Base-by-base conservation (phyloP, 2,888 invertebrate species). In the Cabera pusaria region DNA sequence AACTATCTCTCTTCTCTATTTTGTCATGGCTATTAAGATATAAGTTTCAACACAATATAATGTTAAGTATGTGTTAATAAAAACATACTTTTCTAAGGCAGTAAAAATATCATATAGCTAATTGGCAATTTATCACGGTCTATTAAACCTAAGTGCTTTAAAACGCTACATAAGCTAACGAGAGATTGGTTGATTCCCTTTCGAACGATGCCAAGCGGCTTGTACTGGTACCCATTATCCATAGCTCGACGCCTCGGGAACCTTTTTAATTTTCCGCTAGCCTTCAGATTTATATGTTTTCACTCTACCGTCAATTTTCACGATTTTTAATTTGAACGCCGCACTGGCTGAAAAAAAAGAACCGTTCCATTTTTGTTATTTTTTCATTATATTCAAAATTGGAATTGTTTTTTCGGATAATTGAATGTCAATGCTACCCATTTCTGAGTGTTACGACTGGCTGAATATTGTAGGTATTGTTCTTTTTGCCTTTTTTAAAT, bases 191-290 rank as follows among this genome's bases (percentile, higher is more conserved):
- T 64, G 65, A 67, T 58, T 60, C 59, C 55, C 44, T 59, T 64
- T 68, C 54, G 55, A 59, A 56, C 31, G 29, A 55, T 60, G 60
- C 56, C 59, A 59, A 64, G 57, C 56, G 64, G 56, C 49, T 44
- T 44, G 52, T n/a, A n/a, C n/a, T n/a, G n/a, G n/a, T n/a, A n/a
- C n/a, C n/a, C n/a, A n/a, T n/a, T n/a, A n/a, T 14, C 49, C 56
- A 49, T 33, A 38, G 38, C 44, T 49, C 42, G 39, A 59, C 70
- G 77, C 79, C 76, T 67, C 74, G 65, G 73, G 81, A 65, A 61
- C 68, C 69, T 70, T 82, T 85, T 85, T 85, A 85, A 85, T 85
- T 85, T 85, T 84, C 83, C 85, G 84, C 85, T 75, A 83, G 82
- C 77, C 69, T 66, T 59, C 72, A 71, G 83, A 84, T 82, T 83